These are phyloP conservation scores for Cerceris ruficornis DNA, from an alignment of 2,888 invertebrate species.

Conservation along the genomic window DNA sequence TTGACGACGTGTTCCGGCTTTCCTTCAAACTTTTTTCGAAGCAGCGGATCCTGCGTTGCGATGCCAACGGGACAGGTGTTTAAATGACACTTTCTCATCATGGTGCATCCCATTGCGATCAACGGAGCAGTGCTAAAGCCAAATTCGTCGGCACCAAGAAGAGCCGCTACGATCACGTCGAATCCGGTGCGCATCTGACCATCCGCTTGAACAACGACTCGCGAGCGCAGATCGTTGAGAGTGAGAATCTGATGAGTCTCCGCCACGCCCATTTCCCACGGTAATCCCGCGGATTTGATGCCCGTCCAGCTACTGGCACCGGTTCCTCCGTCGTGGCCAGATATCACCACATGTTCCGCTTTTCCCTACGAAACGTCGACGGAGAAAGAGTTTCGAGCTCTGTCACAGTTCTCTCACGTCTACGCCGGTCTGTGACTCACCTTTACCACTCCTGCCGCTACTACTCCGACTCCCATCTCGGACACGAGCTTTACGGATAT, in stretches of 20 bases:
- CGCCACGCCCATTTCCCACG: constrained; percentile 99
- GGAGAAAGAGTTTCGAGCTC: background rate
- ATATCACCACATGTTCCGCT: constrained; percentile 99
- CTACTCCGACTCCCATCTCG: constrained; percentile 99
- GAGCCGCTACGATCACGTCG: constrained; percentile 97
- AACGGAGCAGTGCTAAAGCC: constrained; percentile 99
- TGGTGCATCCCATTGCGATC: constrained; percentile 98
- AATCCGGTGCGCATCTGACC: constrained; percentile 97
- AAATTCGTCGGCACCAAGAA: constrained; percentile 98
- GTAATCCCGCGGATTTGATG: constrained; percentile 98
- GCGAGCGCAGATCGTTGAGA: constrained; percentile 94
- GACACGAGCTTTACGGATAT: constrained; percentile 99
- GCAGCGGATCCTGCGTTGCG: constrained; percentile 98
- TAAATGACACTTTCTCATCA: constrained; percentile 99
- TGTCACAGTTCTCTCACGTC: background rate
- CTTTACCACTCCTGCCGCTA: constrained; percentile 99
- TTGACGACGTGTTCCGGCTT: constrained; percentile 99
- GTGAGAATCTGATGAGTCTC: constrained; percentile 99
- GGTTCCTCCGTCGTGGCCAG: constrained; percentile 99
- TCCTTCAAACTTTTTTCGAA: constrained; percentile 98
- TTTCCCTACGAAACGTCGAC: constrained; percentile 88
- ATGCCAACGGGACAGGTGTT: constrained; percentile 99
- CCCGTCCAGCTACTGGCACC: constrained; percentile 99
- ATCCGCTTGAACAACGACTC: constrained; percentile 97
- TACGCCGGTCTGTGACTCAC: constrained; percentile 80